Percentiles rank a stretch among this genome's conserved stretches.
Evolutionary conservation across 2,797 vertebrate genomes (phyloP).

Genomic region (Stomatorhinus walkeri): DNA sequence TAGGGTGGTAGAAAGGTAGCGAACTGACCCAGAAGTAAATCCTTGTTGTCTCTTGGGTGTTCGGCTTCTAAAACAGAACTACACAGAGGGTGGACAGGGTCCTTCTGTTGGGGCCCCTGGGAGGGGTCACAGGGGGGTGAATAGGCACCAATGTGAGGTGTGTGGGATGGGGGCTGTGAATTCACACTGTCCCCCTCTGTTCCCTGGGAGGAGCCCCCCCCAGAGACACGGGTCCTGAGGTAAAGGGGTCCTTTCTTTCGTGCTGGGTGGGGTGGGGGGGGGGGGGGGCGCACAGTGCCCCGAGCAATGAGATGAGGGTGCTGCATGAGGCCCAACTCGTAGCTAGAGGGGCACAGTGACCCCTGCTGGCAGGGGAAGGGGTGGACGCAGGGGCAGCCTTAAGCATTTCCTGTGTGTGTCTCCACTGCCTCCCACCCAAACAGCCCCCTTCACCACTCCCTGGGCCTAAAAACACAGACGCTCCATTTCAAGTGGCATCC

Average conservation of each 20-base stretch:
- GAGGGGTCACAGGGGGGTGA: not conserved
- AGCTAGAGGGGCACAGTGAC: conserved; percentile 22
- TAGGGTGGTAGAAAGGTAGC: not conserved
- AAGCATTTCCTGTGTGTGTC: conserved; percentile 48
- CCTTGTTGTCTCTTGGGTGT: not conserved
- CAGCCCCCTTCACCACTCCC: conserved; percentile 28
- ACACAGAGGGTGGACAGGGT: not conserved
- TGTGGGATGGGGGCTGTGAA: not conserved
- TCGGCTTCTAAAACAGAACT: not conserved
- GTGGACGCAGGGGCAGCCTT: not conserved
- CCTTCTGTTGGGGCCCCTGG: conserved; percentile 32
- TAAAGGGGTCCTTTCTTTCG: not conserved
- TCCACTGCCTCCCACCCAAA: conserved; percentile 50
- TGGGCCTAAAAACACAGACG: conserved; percentile 49
- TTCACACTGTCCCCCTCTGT: conserved; percentile 26
- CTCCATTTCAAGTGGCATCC: conserved; percentile 44
- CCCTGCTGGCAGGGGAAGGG: conserved; percentile 19
- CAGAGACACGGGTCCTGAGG: not conserved
- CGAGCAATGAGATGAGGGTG: conserved; percentile 3
- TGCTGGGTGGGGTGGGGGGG: not conserved
- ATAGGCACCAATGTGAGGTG: conserved; percentile 26
- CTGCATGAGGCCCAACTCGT: not conserved
- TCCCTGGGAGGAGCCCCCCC: not conserved
- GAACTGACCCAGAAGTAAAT: not conserved
- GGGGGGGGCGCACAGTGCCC: not conserved